These are phyloP conservation scores for Pseudonaja textilis DNA, from an alignment of 2,113 vertebrate genomes.

Conservation along the genomic window DNA sequence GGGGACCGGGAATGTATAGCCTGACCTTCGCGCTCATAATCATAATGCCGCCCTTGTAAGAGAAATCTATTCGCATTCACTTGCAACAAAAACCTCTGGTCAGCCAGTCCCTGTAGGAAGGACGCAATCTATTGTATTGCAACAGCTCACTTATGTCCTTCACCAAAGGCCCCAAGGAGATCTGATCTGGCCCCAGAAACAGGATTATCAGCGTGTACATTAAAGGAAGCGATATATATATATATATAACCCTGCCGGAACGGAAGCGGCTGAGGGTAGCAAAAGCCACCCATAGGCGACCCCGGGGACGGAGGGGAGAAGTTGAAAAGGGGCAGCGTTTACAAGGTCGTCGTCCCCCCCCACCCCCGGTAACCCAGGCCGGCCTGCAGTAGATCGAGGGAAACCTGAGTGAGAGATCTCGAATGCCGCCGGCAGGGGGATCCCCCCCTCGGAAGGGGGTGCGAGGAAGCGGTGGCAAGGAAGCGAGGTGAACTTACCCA, in stretches of 20 bases:
- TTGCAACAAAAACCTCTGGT: conserved; percentile 81
- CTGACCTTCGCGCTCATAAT: conserved; percentile 83
- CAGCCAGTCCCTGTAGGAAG: conserved; percentile 82
- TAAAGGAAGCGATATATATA: conserved; percentile 61
- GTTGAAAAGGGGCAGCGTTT: not conserved
- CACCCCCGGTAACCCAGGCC: not conserved
- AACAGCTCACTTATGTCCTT: conserved; percentile 85
- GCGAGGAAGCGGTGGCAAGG: not conserved
- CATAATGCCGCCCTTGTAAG: conserved; percentile 77
- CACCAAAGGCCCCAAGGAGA: conserved; percentile 76
- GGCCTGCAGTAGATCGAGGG: not conserved
- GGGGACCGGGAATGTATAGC: conserved; percentile 79
- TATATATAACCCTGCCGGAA: conserved; percentile 34
- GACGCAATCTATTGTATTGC: conserved; percentile 78
- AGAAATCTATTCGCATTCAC: conserved; percentile 82
- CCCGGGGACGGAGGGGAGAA: not conserved
- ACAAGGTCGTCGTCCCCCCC: not conserved
- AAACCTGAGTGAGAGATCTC: not conserved
- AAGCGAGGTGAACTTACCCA: no score
- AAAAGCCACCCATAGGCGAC: conserved; percentile 11
- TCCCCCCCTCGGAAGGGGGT: not conserved
- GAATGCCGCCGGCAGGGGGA: not conserved
- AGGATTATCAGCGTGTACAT: conserved; percentile 76
- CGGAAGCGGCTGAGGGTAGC: not conserved
- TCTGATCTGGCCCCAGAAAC: conserved; percentile 80